Evolutionary conservation across 2,888 invertebrate genomes (phyloP).

Genomic region (Pterostichus madidus): DNA sequence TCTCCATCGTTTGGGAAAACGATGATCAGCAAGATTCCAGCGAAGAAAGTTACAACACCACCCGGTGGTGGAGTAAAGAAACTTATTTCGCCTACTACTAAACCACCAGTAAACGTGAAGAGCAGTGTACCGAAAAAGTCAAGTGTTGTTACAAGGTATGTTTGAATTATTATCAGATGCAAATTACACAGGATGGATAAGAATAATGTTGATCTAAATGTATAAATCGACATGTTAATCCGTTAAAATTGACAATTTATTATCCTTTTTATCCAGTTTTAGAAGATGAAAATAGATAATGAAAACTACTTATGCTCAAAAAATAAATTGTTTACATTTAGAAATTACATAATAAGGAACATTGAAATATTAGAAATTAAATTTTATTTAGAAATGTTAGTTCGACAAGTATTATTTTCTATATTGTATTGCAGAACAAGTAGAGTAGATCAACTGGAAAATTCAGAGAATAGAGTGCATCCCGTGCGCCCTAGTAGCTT

Average conservation of each 20-base stretch:
- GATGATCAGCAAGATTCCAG: conserved; percentile 71
- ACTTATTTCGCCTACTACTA: conserved; percentile 69
- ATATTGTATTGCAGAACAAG: conserved; percentile 78
- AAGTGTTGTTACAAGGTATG: conserved; percentile 71
- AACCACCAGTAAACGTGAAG: conserved; percentile 67
- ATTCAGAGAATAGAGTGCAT: conserved; percentile 75
- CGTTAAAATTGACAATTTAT: neutral
- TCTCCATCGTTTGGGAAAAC: conserved; percentile 72
- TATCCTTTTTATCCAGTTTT: neutral
- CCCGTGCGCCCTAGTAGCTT: conserved; percentile 83
- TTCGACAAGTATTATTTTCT: neutral
- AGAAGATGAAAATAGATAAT: no score
- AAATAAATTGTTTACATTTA: no score
- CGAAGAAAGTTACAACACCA: conserved; percentile 76
- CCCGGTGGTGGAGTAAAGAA: conserved; percentile 71
- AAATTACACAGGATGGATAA: no score
- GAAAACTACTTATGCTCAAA: no score
- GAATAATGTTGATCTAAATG: no score
- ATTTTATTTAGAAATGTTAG: no score
- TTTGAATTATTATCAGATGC: no score
- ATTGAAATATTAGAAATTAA: no score
- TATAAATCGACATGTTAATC: neutral
- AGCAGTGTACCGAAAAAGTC: conserved; percentile 69
- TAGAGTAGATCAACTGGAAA: conserved; percentile 81
- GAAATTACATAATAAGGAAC: no score